Base-by-base conservation (phyloP, 2,888 invertebrate genomes). In the Crossocerus cetratus region DNA sequence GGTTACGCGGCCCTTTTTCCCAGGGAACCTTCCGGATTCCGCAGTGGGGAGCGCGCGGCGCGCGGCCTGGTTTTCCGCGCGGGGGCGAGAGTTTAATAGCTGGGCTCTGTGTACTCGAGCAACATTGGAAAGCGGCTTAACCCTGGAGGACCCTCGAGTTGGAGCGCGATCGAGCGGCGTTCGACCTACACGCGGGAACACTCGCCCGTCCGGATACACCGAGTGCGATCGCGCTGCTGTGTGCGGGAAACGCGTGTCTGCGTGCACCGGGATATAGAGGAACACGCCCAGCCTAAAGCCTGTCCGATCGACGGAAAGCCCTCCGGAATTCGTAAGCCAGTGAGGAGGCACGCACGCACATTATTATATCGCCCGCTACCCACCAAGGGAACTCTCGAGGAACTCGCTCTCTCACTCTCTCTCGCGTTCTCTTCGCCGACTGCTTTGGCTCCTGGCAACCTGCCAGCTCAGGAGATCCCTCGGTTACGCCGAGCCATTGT, bases 401-500 rank as follows among this genome's bases (percentile, higher is more conserved):
- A 5, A 1, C 32, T 32, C 32, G n/a, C 32, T 32, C 23, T 23
- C 32, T 11, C n/a, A n/a, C n/a, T n/a, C n/a, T n/a, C n/a, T n/a
- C n/a, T 76, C 58, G 81, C 78, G 69, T 74, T 74, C 79, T 66
- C 16, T 57, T 64, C 63, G 80, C 65, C 67, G 32, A 32, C 32
- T 32, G 32, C 32, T 32, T 11, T 32, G 14, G 16, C n/a, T 78
- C 58, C 72, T 81, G 82, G 78, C 80, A 67, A 3, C 18, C 5
- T 20, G 81, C 80, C 80, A 80, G 57, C 32, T 32, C 32, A 32
- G 32, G 32, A 32, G 64, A 76, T 74, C 77, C 71, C 69, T 73
- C 73, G 74, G 77, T 78, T 80, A 74, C 79, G 82, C 76, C 78
- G 80, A 73, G 80, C 80, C 76, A 80, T 85, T 85, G 83, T 83